These are phyloP conservation scores for Allygus modestus DNA, from an alignment of 2,888 invertebrate genomes.

Conservation along the genomic window DNA sequence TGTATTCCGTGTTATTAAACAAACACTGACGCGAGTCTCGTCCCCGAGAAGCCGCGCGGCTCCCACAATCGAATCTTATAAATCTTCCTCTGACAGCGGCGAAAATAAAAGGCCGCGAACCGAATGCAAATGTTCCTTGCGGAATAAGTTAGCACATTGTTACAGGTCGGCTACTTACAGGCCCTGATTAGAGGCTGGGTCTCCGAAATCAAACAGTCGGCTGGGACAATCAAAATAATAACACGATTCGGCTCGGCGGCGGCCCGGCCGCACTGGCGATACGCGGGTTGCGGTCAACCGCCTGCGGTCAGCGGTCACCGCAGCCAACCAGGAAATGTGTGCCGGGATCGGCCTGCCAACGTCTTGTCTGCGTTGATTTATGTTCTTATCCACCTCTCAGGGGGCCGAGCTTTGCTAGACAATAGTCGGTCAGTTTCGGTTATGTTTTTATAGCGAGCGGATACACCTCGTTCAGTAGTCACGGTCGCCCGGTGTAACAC, in stretches of 20 bases:
- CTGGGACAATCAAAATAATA: conserved; percentile 47
- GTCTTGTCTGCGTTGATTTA: not conserved
- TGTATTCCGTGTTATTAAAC: too few relatives aligned
- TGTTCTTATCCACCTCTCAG: not conserved
- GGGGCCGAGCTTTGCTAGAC: too few relatives aligned
- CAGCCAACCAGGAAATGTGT: not conserved
- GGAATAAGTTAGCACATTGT: conserved; percentile 54
- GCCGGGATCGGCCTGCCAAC: not conserved
- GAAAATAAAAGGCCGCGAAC: conserved; percentile 46
- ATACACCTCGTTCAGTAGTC: too few relatives aligned
- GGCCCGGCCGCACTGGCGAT: not conserved
- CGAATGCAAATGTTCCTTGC: conserved; percentile 36
- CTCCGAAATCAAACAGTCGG: conserved; percentile 56
- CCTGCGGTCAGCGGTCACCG: not conserved
- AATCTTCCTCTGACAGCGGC: conserved; percentile 37
- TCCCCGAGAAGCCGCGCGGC: not conserved
- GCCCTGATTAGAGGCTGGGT: conserved; percentile 49
- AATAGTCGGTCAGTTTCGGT: too few relatives aligned
- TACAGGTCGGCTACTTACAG: conserved; percentile 37
- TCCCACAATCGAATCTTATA: conserved; percentile 20
- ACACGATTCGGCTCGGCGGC: conserved; percentile 35
- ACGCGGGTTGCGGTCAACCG: conserved; percentile 13
- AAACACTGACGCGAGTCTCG: too few relatives aligned
- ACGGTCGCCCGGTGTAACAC: too few relatives aligned
- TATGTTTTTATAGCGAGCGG: too few relatives aligned